Evolutionary conservation across 1,140 invertebrate genomes (phyloP), one percentile per base, ranked within the genome.

Genomic region (Melitaea cinxia): DNA sequence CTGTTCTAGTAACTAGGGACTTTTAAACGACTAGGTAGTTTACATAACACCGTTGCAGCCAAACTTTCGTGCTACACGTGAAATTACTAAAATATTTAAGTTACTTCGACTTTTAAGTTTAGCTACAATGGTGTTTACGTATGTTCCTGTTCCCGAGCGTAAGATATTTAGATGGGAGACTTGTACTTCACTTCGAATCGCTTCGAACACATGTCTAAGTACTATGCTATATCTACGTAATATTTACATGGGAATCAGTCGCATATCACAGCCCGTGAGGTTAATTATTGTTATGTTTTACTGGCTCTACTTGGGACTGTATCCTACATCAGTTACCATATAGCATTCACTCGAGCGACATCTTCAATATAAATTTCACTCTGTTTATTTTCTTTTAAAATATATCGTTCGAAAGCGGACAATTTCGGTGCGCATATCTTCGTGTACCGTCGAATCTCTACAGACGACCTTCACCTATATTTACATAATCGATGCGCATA

Each of bases 171-270:
- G 42, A 47, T 23, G 17, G 42, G 42, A 47, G 42, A 23, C 21
- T 47, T 47, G n/a, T 26, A 45, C 50, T 10, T 55, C 47, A 45
- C 23, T 15, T 45, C 56, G 15, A 15, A 58, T 15, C 10, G 17
- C 58, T 52, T 50, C 55, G 68, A 65, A 60, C 69, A 39, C 56
- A 57, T 55, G 37, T 58, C 21, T 68, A 70, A 73, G 68, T 78
- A 75, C 70, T 67, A 68, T 52, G 49, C 73, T 82, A 78, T 65
- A 70, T 67, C 68, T 78, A 79, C 26, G 70, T 72, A 61, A 69
- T 80, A 80, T 77, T 75, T 77, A 70, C 65, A 76, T 47, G 67
- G 79, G 74, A 72, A 66, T 82, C 82, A 80, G 82, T 84, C 82
- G 73, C 76, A 70, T 80, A 78, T 82, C 79, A 84, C 82, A 82